Percentiles rank a stretch among this genome's conserved stretches.
phyloP scores from a whole-genome alignment of 2,888 invertebrate genomes.

The Scotopteryx bipunctaria region DNA sequence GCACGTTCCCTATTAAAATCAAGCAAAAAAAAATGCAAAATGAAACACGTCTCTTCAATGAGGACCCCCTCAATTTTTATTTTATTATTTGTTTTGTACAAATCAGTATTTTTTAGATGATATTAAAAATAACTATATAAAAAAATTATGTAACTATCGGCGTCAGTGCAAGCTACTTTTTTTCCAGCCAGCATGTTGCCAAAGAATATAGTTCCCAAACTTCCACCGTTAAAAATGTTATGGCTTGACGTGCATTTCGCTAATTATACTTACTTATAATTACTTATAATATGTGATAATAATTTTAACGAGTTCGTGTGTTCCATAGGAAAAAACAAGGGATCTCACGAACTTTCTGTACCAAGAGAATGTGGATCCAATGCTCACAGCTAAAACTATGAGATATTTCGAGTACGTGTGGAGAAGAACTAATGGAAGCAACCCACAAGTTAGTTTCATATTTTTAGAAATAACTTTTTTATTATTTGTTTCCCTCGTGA shows the following conservation, averaged over 20 bases:
- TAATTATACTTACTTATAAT: too few species aligned
- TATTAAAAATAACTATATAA: too few species aligned
- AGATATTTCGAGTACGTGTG: slow-evolving; percentile 81
- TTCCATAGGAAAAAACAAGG: slow-evolving; percentile 70
- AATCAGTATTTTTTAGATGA: too few species aligned
- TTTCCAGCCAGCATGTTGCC: slow-evolving; percentile 6
- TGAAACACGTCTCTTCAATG: too few species aligned
- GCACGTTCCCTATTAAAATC: too few species aligned
- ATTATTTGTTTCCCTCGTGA: too few species aligned
- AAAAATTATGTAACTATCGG: too few species aligned
- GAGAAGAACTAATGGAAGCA: slow-evolving; percentile 78
- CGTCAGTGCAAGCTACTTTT: slow-evolving; percentile 16
- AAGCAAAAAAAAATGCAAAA: too few species aligned
- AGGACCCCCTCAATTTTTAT: too few species aligned
- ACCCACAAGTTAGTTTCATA: slow-evolving; percentile 70
- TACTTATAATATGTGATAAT: too few species aligned
- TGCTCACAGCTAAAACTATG: slow-evolving; percentile 66
- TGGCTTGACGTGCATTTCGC: slow-evolving; percentile 47
- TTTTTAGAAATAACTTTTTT: too few species aligned
- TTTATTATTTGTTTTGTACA: too few species aligned
- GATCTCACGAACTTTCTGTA: slow-evolving; percentile 75
- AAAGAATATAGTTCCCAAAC: slow-evolving; percentile 41
- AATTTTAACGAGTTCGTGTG: slow-evolving; percentile 62
- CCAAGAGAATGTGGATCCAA: slow-evolving; percentile 71
- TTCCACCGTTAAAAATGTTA: slow-evolving; percentile 65